Evolutionary conservation across 2,113 vertebrate species (phyloP).

Genomic region (Benthochromis sp.): DNA sequence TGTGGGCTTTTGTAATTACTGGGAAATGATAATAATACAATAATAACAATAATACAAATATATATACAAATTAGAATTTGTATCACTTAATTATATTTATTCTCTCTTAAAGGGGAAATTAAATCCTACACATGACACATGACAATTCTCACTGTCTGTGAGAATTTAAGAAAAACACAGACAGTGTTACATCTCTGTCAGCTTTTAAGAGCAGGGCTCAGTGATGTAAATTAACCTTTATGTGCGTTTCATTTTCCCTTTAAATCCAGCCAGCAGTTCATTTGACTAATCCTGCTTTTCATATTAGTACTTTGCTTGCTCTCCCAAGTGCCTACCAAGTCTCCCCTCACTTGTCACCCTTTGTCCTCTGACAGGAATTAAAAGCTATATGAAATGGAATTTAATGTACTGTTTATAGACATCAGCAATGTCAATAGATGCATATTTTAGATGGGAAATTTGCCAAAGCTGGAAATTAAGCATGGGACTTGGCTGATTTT

Average conservation of each 20-base stretch:
- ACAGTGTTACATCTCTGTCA: neutral
- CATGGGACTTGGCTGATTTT: neutral
- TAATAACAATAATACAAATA: neutral
- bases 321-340: neutral
- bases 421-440: neutral
- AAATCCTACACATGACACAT: neutral
- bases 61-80: neutral
- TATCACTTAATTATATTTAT: neutral
- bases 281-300: neutral
- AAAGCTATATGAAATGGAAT: neutral
- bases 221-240: neutral
- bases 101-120: neutral
- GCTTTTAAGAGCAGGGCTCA: neutral
- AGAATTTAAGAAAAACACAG: neutral
- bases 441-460: neutral
- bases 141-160: neutral
- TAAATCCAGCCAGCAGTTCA: neutral
- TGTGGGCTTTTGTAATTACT: neutral
- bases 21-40: neutral
- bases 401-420: neutral
- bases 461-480: neutral
- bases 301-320: neutral
- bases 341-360: fast-evolving
- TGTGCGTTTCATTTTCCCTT: fast-evolving
- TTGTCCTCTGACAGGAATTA: neutral